phyloP scores from a whole-genome alignment of 2,888 invertebrate species.

The Dendrolimus pini region DNA sequence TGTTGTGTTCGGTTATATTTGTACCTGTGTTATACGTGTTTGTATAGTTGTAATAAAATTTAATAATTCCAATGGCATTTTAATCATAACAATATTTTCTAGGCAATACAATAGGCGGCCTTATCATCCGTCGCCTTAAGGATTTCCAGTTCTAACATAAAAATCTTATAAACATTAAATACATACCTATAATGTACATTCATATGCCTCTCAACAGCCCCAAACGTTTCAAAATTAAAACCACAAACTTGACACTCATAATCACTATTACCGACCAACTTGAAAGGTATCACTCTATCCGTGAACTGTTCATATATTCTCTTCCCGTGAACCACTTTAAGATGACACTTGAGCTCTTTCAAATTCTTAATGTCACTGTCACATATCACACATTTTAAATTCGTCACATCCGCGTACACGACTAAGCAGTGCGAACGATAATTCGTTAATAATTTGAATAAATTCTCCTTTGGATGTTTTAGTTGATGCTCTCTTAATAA shows the following conservation, averaged over 20 bases:
- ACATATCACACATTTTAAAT: slow-evolving; percentile 30
- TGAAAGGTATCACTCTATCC: slow-evolving; percentile 33
- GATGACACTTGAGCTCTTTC: slow-evolving; percentile 23
- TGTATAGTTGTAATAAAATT: too few relatives aligned
- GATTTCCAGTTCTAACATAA: too few relatives aligned
- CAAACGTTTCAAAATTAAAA: slow-evolving; percentile 54
- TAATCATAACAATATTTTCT: too few relatives aligned
- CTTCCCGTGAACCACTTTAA: slow-evolving; percentile 21
- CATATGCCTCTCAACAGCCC: slow-evolving; percentile 61
- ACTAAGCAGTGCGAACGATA: slow-evolving; percentile 25
- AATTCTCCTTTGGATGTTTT: slow-evolving; percentile 13
- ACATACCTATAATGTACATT: slow-evolving; percentile 46
- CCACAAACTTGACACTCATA: slow-evolving; percentile 40
- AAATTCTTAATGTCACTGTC: slow-evolving; percentile 14
- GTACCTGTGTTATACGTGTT: too few relatives aligned
- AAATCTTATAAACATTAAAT: too few relatives aligned
- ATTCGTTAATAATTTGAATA: slow-evolving; percentile 17
- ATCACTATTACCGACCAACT: slow-evolving; percentile 15
- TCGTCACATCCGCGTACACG: slow-evolving; percentile 30
- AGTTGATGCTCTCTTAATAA: slow-evolving; percentile 20
- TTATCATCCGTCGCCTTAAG: too few relatives aligned
- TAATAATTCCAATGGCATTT: too few relatives aligned
- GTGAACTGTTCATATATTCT: slow-evolving; percentile 21
- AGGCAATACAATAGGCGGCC: too few relatives aligned
- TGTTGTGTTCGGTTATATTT: too few relatives aligned